Evolutionary conservation across 1,140 invertebrate genomes (phyloP), one percentile per base, ranked within the genome.

Genomic region (Cheumatopsyche charites): DNA sequence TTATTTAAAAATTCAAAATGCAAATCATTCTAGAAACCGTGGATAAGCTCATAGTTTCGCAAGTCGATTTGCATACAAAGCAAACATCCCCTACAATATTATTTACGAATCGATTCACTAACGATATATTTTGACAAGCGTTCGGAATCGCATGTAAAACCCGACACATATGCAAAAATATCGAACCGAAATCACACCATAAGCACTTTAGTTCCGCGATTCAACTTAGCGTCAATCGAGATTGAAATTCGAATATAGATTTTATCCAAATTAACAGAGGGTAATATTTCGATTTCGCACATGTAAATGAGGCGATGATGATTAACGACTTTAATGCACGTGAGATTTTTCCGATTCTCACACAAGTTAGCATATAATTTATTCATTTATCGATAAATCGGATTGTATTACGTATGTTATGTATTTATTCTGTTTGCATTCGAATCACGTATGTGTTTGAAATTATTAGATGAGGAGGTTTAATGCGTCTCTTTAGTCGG

Each of bases 391-490:
- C n/a, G n/a, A n/a, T n/a, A n/a, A n/a, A n/a, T n/a, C n/a, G n/a
- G n/a, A n/a, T n/a, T n/a, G n/a, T n/a, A 4, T 9, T 36, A 9
- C 29, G 29, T 4, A 36, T 9, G 29, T 36, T 9, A 9, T 3
- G 3, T 9, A 36, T 9, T 36, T 36, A 36, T n/a, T n/a, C n/a
- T n/a, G n/a, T n/a, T n/a, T 36, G 29, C 29, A 36, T 36, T 4
- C 9, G 47, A 17, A 52, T 13, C 47, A 52, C 19, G 47, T 17
- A 52, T 52, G 47, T 13, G 13, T 5, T 52, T 15, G 3, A 17
- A 70, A 70, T 72, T 70, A 72, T 75, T 75, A 69, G 73, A 75
- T 75, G 61, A 75, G 3, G 66, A 23, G 52, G 61, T 55, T 72
- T 75, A 55, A 49, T 68, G 66, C 61, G 43, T 70, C 73, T 75